A percentile compares a stretch with the other conserved stretches of the same genome.
Conservation (phyloP, 2,113 vertebrate genomes). For the Mus musculus region DNA sequence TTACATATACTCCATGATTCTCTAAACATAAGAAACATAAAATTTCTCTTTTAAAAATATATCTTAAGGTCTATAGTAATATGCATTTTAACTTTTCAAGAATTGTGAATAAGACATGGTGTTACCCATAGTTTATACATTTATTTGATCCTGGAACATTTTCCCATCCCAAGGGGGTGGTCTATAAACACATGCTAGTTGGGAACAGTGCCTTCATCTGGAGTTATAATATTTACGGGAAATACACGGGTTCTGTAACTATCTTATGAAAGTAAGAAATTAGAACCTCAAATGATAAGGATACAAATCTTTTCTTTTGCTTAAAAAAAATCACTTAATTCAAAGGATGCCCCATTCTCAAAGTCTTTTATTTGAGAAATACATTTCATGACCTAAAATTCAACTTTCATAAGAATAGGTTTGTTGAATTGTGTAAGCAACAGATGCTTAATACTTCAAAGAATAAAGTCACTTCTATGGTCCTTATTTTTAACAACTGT, state of each 20-base stretch:
- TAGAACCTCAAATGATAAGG: not conserved
- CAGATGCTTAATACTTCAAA: constrained; percentile 39
- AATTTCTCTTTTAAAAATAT: not conserved
- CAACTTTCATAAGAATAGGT: not conserved
- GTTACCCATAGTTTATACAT: not conserved
- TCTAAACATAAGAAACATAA: not conserved
- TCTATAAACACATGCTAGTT: not conserved
- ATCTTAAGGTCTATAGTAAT: not conserved
- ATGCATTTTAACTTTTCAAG: not conserved
- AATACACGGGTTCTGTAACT: rapidly evolving
- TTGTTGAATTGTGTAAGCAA: constrained; percentile 5
- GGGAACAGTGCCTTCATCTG: not conserved
- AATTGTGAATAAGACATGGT: not conserved
- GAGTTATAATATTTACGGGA: not conserved
- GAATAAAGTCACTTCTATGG: not conserved
- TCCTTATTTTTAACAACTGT: constrained; percentile 52
- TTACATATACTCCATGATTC: too few species aligned
- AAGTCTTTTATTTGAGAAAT: not conserved
- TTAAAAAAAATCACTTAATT: constrained; percentile 18
- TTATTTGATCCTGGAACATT: not conserved
- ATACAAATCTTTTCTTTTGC: not conserved
- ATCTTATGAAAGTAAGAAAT: not conserved
- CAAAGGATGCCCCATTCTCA: not conserved
- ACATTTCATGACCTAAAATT: not conserved
- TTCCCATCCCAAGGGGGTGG: not conserved